Base-by-base conservation (phyloP, 53 echinoderm and acorn worm genomes). In the Paelopatides confundens region DNA sequence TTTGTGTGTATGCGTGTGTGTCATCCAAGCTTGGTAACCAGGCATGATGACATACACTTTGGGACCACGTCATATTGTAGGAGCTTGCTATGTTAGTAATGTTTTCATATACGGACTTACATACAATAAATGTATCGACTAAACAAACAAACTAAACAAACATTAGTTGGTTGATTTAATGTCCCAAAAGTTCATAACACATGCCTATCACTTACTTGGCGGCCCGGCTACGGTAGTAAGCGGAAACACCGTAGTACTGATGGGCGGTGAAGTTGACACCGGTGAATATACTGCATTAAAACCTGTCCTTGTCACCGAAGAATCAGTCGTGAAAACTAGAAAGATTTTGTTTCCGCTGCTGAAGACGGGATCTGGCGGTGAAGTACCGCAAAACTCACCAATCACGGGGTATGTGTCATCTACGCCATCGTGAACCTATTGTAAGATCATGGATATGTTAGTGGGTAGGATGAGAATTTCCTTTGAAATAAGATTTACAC, bases 361-460 rank as follows among this genome's bases (percentile, higher is more conserved):
- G 38, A 39, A 74, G 2, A 85, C 64, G 18, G 85, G 85, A n/a
- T 53, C 86, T 2, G 91, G 91, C 18, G 54, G 23, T 18, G 86
- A 76, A 0, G 81, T 86, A 1, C 91, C 91, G 79, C 91, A 90
- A 58, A 86, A 81, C 21, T 37, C 52, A 13, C 46, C 86, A 31
- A 90, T 39, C 8, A 38, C 5, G 0, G 68, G 69, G 24, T 39
- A 79, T 10, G 65, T 54, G 65, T 34, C 36, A 34, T 81, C 82
- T 21, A 14, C 30, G 27, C 91, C 91, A 86, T 90, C 91, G 13
- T 86, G 81, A 3, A 90, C 70, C 91, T 90, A 46, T 1, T 23
- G 2, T 26, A 21, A 58, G 14, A 14, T 48, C 14, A 48, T 48
- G 0, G 48, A 12, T 48, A 48, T 48, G 48, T 48, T 48, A 48